These are phyloP conservation scores for Chamaetylas fuelleborni DNA, from an alignment of 2,113 vertebrate genomes.

Conservation along the genomic window DNA sequence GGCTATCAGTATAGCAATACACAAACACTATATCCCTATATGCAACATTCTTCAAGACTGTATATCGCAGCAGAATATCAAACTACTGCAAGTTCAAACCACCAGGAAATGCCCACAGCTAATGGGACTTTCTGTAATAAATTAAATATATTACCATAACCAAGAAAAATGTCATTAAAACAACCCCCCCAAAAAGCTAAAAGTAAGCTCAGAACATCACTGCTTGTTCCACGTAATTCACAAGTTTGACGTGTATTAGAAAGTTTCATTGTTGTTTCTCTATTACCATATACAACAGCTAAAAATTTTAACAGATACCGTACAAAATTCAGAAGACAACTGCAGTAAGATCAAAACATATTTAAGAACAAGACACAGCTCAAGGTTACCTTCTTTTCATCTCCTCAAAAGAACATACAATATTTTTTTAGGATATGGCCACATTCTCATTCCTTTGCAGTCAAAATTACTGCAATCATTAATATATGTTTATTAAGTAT, in stretches of 20 bases:
- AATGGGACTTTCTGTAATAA: neutral
- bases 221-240: neutral
- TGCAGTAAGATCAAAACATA: neutral
- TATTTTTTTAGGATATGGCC: neutral
- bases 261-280: neutral
- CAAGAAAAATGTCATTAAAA: neutral
- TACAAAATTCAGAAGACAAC: neutral
- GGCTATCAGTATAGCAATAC: neutral
- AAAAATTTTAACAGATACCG: neutral
- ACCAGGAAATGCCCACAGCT: neutral
- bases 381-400: neutral
- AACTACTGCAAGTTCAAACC: neutral
- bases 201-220: neutral
- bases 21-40: neutral
- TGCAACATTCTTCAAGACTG: neutral
- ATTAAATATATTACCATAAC: neutral
- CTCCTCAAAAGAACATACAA: neutral
- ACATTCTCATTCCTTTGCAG: neutral
- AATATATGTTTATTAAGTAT: neutral
- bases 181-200: neutral
- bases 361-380: neutral
- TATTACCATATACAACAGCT: neutral
- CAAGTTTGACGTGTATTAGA: neutral
- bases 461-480: neutral
- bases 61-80: neutral